These are phyloP conservation scores for Caenorhabditis sp. DNA, from an alignment of 2,888 invertebrate species.

Conservation along the genomic window DNA sequence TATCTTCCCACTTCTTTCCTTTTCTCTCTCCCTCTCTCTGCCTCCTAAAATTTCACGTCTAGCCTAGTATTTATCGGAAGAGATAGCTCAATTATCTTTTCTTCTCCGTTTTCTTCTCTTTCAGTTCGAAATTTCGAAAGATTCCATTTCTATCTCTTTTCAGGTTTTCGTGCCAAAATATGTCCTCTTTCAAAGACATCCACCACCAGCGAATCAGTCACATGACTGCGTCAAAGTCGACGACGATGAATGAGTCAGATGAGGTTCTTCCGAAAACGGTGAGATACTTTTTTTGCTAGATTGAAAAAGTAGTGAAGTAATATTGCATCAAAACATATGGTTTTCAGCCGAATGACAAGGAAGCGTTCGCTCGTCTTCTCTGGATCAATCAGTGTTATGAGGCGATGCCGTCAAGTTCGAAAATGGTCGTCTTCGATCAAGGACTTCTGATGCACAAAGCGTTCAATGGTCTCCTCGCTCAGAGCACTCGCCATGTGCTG, in stretches of 20 bases:
- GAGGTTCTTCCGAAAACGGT: conserved; percentile 62
- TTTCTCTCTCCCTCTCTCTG: not conserved
- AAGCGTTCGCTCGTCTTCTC: conserved; percentile 88
- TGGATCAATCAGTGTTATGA: conserved; percentile 99
- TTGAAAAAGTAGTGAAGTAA: too few species aligned
- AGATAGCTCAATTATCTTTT: conserved; percentile 6
- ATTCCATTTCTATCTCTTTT: not conserved
- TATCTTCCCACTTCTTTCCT: not conserved
- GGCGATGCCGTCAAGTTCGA: conserved; percentile 98
- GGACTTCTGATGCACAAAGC: conserved; percentile 97
- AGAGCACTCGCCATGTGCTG: conserved; percentile 85
- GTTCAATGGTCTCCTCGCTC: conserved; percentile 98
- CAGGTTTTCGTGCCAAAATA: conserved; percentile 11
- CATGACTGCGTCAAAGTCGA: conserved; percentile 58
- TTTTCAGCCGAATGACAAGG: conserved; percentile 60
- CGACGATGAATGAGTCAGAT: conserved; percentile 40
- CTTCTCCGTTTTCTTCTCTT: not conserved
- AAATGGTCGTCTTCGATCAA: conserved; percentile 98
- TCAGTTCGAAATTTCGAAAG: conserved; percentile 8
- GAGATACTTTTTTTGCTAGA: not conserved
- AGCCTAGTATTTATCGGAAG: not conserved
- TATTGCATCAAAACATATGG: not conserved
- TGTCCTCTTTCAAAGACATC: conserved; percentile 62
- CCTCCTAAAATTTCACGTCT: not conserved
- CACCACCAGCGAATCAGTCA: conserved; percentile 55